Percentiles rank a stretch among this genome's conserved stretches.
These are phyloP conservation scores for Catamblyrhynchus diadema DNA, from an alignment of 2,797 vertebrate species.

Conservation along the genomic window DNA sequence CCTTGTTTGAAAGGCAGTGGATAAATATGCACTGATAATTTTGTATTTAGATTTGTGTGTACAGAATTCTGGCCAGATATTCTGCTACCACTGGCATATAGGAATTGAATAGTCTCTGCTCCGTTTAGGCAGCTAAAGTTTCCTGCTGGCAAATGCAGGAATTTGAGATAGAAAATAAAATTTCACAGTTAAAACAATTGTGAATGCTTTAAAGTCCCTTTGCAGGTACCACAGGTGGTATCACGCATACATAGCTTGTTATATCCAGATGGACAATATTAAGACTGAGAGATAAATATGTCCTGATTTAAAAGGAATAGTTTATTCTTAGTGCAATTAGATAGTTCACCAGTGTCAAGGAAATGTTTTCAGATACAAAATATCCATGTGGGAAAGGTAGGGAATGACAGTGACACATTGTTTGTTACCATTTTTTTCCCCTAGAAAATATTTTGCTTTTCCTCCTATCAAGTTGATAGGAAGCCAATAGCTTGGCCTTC, in stretches of 20 bases:
- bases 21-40: neutral
- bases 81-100: neutral
- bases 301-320: neutral
- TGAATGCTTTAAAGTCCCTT: neutral
- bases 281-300: neutral
- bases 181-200: neutral
- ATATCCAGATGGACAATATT: neutral
- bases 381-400: neutral
- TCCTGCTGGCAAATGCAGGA: neutral
- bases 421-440: neutral
- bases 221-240: neutral
- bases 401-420: neutral
- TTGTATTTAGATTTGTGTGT: neutral
- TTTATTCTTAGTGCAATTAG: neutral
- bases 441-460: neutral
- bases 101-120: neutral
- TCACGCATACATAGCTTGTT: neutral
- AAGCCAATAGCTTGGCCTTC: neutral
- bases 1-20: neutral
- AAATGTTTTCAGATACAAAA: neutral
- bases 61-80: neutral
- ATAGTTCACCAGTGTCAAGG: neutral
- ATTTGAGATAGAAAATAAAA: neutral
- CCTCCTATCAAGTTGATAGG: neutral
- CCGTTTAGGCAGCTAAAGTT: neutral